Base-by-base conservation (phyloP, 2,888 invertebrate genomes). In the Dryomyza anilis region DNA sequence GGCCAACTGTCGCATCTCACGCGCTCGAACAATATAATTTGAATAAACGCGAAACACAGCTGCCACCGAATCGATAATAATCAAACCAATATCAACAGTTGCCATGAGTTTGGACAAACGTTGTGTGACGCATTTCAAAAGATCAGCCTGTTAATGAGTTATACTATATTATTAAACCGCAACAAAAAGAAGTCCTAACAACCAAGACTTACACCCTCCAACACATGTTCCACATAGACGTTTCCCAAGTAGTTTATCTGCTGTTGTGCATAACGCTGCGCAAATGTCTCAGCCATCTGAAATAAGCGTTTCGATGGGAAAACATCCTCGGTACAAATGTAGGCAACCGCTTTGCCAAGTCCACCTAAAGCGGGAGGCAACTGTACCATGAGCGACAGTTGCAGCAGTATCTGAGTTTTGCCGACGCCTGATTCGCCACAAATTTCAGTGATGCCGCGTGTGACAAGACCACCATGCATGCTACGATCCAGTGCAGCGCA, bases 361-460 rank as follows among this genome's bases (percentile, higher is more conserved):
- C 89, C 89, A 30, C 88, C 87, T 55, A 78, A 80, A 71, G 75
- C 71, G 48, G 59, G 7, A 0, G 83, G 78, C 3, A 89, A 78
- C 77, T 92, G 92, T 10, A 87, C 87, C 50, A 86, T 87, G 3
- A 93, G 78, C n/a, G 89, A 86, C 3, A 93, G 79, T 76, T 92
- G 91, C 30, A 93, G 79, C 70, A 90, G 89, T 14, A 92, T 74
- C 76, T 93, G 93, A 0, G 92, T 91, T 83, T 93, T 93, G 2
- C 93, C 93, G 67, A 86, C 85, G 1, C 90, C 89, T 74, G 90
- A 88, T 74, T 87, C 86, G 0, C 93, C 93, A 73, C 87, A 87
- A 72, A 93, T 85, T 83, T 93, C 92, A 8, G 89, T 91, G 55
- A 93, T 87, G 6, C 91, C 90, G 67, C 86, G 85, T 8, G 85